Base-by-base conservation (phyloP, 1,140 invertebrate species). In the Bombus superbus region DNA sequence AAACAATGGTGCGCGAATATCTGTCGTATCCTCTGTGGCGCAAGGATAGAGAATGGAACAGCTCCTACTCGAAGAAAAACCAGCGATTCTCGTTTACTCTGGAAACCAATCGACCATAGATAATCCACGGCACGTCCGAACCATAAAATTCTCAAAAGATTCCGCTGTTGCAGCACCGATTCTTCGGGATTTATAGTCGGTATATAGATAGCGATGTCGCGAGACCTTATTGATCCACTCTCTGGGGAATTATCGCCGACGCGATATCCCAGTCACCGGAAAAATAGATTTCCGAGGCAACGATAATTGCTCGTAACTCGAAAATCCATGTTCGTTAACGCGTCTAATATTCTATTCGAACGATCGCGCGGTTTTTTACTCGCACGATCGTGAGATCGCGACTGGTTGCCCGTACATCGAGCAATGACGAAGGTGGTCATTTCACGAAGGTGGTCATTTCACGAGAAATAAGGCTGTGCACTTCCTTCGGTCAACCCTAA, bases 181-280 rank as follows among this genome's bases (percentile, higher is more conserved):
- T 11, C 38, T 28, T 15, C 28, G 38, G 13, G 59, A 78, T 78
- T 64, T 78, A 66, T 78, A 32, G 9, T 35, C 32, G 25, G 40
- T 44, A 78, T 78, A 66, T 44, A 40, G 53, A 66, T 32, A 25
- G 57, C 35, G 40, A 53, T 35, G 44, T 57, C 8, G 77, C n/a
- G 28, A 72, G 57, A 81, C 75, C 47, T 79, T 86, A 87, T 88
- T 44, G 87, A 88, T 83, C 40, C 42, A 62, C 71, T 87, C 47
- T 42, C 18, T 1, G 64, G 47, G 73, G 80, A 88, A 87, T 87
- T 86, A 88, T 88, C 77, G 80, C 38, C 72, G 35, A 28, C 53
- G 66, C 32, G 84, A 44, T 47, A 22, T 38, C 18, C n/a, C 3
- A n/a, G n/a, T 35, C 38, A 25, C 22, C 3, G 57, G 83, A 81